Conservation (phyloP, 2,888 invertebrate species). For the Cyclophora albipunctata region DNA sequence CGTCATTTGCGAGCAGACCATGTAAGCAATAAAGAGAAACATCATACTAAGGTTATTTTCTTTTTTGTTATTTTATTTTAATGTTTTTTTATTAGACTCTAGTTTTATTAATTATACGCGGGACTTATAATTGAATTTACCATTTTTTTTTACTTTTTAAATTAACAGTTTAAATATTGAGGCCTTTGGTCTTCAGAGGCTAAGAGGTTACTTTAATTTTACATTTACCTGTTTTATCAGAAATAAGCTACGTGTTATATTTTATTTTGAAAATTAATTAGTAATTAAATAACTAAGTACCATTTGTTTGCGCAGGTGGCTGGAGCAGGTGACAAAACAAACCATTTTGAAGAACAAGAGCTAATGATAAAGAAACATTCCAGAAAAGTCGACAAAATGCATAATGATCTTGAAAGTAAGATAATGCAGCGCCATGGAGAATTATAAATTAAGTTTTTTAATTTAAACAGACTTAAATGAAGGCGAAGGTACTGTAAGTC, state of each 20-base stretch:
- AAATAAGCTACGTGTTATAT: too few species aligned
- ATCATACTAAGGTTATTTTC: slow-evolving; percentile 72
- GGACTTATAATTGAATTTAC: not conserved
- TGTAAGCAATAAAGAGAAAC: slow-evolving; percentile 80
- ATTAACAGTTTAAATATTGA: too few species aligned
- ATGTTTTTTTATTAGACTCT: not conserved
- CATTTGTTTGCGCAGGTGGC: slow-evolving; percentile 50
- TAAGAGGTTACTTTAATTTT: too few species aligned
- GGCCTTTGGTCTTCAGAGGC: too few species aligned
- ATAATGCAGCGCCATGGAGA: slow-evolving; percentile 86
- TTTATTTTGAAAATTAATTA: too few species aligned
- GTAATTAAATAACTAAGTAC: too few species aligned
- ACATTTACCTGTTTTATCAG: too few species aligned
- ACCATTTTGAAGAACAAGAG: slow-evolving; percentile 79
- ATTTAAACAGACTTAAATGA: too few species aligned
- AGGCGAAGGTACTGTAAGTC: slow-evolving; percentile 6
- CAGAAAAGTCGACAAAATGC: slow-evolving; percentile 89
- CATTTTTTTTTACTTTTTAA: slow-evolving; percentile 18
- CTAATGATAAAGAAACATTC: slow-evolving; percentile 89
- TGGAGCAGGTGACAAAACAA: slow-evolving; percentile 77
- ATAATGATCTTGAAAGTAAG: slow-evolving; percentile 83
- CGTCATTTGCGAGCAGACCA: slow-evolving; percentile 88
- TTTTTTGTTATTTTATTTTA: slow-evolving; percentile 13
- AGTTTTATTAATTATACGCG: not conserved
- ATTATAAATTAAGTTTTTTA: slow-evolving; percentile 64